phyloP scores from a whole-genome alignment of 2,113 vertebrate species.

The Ellobius talpinus region DNA sequence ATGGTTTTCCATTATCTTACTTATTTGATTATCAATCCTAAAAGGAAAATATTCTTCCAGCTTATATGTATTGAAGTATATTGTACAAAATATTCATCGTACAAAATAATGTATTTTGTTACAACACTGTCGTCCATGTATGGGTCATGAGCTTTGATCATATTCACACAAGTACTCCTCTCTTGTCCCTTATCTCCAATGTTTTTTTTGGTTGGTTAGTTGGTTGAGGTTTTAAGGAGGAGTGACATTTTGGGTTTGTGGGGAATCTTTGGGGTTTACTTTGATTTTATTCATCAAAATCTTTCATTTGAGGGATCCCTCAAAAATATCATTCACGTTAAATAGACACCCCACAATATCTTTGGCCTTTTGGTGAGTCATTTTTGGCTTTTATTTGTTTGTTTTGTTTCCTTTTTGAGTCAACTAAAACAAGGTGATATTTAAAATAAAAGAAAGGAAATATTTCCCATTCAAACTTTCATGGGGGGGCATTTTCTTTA shows the following conservation, averaged over 20 bases:
- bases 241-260: neutral
- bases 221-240: neutral
- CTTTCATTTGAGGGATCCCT: neutral
- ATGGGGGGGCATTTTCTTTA: neutral
- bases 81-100: neutral
- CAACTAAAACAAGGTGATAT: neutral
- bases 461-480: neutral
- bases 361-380: neutral
- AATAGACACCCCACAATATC: neutral
- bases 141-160: neutral
- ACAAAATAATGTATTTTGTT: neutral
- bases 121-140: neutral
- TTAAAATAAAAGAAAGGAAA: neutral
- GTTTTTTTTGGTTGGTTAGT: neutral
- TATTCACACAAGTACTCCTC: neutral
- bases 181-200: neutral
- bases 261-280: neutral
- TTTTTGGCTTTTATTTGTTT: neutral
- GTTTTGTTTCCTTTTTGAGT: neutral
- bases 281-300: neutral
- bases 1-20: neutral
- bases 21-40: neutral
- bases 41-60: neutral
- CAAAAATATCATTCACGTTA: neutral
- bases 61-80: neutral